Evolutionary conservation across 2,113 vertebrate genomes (phyloP), one percentile per base, ranked within the genome.

Genomic region (Urocitellus parryii): DNA sequence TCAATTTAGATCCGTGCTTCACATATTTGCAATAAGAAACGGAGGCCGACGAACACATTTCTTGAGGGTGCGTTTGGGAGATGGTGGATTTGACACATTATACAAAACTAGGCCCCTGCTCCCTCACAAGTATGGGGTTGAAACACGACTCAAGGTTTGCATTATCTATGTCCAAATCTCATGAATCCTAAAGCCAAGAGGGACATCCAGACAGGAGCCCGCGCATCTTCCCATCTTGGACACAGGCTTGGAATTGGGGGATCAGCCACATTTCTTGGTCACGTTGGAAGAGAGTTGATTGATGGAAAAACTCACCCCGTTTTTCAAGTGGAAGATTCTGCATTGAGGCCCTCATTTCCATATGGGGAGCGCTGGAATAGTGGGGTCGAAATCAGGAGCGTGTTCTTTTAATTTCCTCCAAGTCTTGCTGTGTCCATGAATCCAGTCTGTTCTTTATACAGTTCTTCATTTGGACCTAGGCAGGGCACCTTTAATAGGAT

Each of bases 311-410:
- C 4, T 11, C 34, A 56, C 56, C 32, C 20, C 5, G 5, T 73
- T 68, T 67, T 85, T 45, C 29, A 22, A n/a, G 11, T 0, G 22
- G 65, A 72, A 58, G 73, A 39, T 5, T 9, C 3, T 20, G 39
- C 8, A 16, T 82, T 1, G 42, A 0, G 4, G 0, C 0, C 16
- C 0, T 2, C 5, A 48, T 5, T 18, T 18, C 11, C 4, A 8
- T 3, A 1, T 0, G 0, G 48, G n/a, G n/a, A 42, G 63, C 14
- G 1, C 5, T 3, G 17, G 51, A 16, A 12, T 0, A 7, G 0
- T 8, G 3, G 20, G 8, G 9, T 63, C 0, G 24, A 1, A n/a
- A 20, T 58, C 18, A 4, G 4, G 8, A 20, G 12, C 1, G 1
- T 8, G 56, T 37, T 48, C 0, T 12, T 24, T 51, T 8, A 10